These are phyloP conservation scores for Acronicta aceris DNA, from an alignment of 2,888 invertebrate species.

Conservation along the genomic window DNA sequence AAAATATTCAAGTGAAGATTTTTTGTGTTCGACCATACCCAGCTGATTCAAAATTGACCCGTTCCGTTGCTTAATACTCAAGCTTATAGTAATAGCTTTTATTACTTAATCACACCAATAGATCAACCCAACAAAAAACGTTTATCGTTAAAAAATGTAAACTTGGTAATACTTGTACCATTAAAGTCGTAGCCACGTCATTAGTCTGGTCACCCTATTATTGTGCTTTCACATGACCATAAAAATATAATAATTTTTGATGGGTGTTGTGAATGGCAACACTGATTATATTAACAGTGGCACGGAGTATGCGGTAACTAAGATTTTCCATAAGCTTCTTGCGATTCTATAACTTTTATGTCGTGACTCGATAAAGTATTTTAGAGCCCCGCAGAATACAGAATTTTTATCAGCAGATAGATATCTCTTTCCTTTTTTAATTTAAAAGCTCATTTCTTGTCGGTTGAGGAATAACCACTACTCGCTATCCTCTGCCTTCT, in stretches of 20 bases:
- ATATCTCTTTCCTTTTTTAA: too few species aligned
- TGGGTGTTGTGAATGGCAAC: conserved; percentile 27
- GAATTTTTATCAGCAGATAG: too few species aligned
- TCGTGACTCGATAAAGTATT: too few species aligned
- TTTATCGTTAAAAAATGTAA: conserved; percentile 56
- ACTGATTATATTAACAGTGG: conserved; percentile 34
- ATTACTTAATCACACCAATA: conserved; percentile 81
- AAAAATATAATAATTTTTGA: conserved; percentile 49
- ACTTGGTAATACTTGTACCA: conserved; percentile 43
- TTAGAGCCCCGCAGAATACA: too few species aligned
- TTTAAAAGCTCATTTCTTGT: too few species aligned
- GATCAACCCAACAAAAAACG: conserved; percentile 69
- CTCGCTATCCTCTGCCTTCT: too few species aligned
- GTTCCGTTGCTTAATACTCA: conserved; percentile 76
- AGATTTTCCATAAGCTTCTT: conserved; percentile 15
- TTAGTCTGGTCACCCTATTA: conserved; percentile 47
- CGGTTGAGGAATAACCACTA: too few species aligned
- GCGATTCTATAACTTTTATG: too few species aligned
- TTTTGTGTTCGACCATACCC: conserved; percentile 22
- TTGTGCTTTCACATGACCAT: conserved; percentile 37
- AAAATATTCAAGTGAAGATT: conserved; percentile 7
- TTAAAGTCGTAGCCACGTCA: conserved; percentile 44
- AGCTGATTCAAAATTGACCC: conserved; percentile 69
- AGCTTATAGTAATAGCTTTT: conserved; percentile 76
- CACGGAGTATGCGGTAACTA: conserved; percentile 34